Base-by-base conservation (phyloP, 2,888 invertebrate species). In the Andrena trimmerana region DNA sequence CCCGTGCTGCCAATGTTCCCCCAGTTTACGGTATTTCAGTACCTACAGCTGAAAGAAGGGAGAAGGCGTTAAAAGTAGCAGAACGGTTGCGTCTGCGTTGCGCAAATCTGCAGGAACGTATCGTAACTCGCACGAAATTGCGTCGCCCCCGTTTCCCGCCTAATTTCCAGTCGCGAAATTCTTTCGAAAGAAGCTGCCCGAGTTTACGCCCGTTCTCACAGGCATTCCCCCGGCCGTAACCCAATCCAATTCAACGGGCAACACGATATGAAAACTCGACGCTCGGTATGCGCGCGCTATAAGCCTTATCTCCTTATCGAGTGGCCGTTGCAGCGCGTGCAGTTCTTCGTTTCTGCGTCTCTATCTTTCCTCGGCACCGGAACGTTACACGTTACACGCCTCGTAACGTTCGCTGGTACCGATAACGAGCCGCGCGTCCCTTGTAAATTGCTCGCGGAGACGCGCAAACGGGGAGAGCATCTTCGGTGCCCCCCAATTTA, bases 201-300 rank as follows among this genome's bases (percentile, higher is more conserved):
- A 27, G 57, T 24, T 7, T 24, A 57, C 42, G 50, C 36, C 42
- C 29, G 71, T 88, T 81, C 86, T 79, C 84, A 78, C 72, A 70
- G 59, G 75, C 78, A 79, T 87, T 79, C 70, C 66, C n/a, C 48
- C 42, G 59, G 24, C 27, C 29, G 87, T 84, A 88, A 88, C 81
- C 74, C 63, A 79, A 88, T 80, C 80, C 77, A 76, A 66, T 75
- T 71, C 72, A 60, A 20, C 70, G 27, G 50, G 78, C 52, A 72
- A 86, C 62, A 78, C 52, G 84, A 87, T 80, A 78, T 29, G 78
- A 87, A 86, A 86, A 87, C 87, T 81, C 84, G 86, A 85, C 84
- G 80, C 80, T 48, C 59, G 81, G 66, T 78, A 84, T 84, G 76
- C 69, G 78, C 70, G 59, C 29, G 59, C 73, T 71, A 62, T 78